Percentiles rank a stretch among this genome's conserved stretches.
phyloP scores from a whole-genome alignment of 2,113 vertebrate genomes.

The Xenus cinereus region DNA sequence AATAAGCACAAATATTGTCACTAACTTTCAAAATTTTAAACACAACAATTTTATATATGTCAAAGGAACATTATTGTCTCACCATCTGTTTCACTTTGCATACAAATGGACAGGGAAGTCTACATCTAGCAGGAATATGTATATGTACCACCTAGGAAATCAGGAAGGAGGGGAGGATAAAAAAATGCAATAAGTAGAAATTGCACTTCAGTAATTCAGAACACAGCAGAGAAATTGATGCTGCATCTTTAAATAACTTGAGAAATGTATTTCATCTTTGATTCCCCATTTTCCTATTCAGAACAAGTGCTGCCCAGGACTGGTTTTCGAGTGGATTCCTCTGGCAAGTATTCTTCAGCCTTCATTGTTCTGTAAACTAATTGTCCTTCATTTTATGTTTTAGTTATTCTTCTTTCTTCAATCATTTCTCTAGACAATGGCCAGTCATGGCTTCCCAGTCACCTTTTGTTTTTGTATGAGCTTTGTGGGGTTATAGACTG shows the following conservation, averaged over 20 bases:
- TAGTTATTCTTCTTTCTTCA: slow-evolving; percentile 46
- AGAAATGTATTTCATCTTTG: slow-evolving; percentile 76
- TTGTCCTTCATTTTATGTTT: slow-evolving; percentile 71
- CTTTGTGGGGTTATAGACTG: background rate
- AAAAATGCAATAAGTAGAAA: background rate
- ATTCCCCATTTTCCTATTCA: slow-evolving; percentile 83
- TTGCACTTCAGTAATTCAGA: background rate
- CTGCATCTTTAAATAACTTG: slow-evolving; percentile 68
- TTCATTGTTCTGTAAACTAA: slow-evolving; percentile 67
- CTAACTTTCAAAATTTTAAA: background rate
- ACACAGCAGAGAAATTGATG: slow-evolving; percentile 34
- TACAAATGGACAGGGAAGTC: background rate
- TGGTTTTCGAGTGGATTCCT: slow-evolving; percentile 86
- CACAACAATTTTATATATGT: background rate
- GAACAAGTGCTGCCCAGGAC: slow-evolving; percentile 90
- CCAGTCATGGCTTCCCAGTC: slow-evolving; percentile 4
- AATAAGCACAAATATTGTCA: background rate
- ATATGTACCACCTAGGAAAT: background rate
- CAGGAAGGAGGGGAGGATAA: background rate
- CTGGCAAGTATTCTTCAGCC: slow-evolving; percentile 84
- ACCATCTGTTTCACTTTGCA: background rate
- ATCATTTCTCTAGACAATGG: slow-evolving; percentile 36
- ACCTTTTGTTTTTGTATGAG: slow-evolving; percentile 4
- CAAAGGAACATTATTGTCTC: background rate
- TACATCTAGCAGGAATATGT: background rate